phyloP scores from a whole-genome alignment of 2,113 vertebrate genomes.

The Amia ocellicauda region DNA sequence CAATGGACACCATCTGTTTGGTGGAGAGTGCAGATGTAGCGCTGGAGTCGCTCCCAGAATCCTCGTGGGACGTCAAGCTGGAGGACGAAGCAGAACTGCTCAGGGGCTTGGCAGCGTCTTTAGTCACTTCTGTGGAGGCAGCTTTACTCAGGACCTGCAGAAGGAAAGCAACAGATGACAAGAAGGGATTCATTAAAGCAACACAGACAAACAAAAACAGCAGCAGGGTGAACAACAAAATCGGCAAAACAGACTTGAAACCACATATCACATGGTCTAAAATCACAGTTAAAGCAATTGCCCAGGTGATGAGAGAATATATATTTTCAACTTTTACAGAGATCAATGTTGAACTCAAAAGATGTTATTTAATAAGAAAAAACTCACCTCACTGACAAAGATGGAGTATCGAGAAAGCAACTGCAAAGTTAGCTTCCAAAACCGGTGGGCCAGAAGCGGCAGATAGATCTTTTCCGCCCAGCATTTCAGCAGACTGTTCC shows the following conservation, averaged over 20 bases:
- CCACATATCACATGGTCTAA: too few relatives aligned
- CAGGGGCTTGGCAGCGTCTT: slow-evolving; percentile 68
- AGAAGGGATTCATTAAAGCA: too few relatives aligned
- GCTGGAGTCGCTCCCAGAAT: slow-evolving; percentile 63
- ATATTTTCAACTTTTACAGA: too few relatives aligned
- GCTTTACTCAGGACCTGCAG: slow-evolving; percentile 74
- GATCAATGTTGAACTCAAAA: too few relatives aligned
- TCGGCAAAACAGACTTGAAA: too few relatives aligned
- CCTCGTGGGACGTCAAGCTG: slow-evolving; percentile 66
- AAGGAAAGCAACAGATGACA: neutral
- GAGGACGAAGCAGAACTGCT: slow-evolving; percentile 75
- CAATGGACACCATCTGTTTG: slow-evolving; percentile 73
- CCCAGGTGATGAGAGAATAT: too few relatives aligned
- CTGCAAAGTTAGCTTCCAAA: slow-evolving; percentile 92
- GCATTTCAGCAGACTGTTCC: slow-evolving; percentile 76
- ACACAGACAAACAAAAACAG: neutral
- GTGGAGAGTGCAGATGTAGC: slow-evolving; percentile 71
- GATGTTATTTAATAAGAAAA: too few relatives aligned
- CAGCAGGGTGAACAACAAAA: neutral
- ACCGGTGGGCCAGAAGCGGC: slow-evolving; percentile 75
- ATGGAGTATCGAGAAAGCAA: slow-evolving; percentile 80
- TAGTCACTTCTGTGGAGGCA: slow-evolving; percentile 59
- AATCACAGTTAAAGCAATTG: too few relatives aligned
- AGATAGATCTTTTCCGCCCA: slow-evolving; percentile 88
- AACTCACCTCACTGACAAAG: slow-evolving; percentile 81